Evolutionary conservation across 2,113 vertebrate genomes (phyloP).

Genomic region (Vireo altiloquus): DNA sequence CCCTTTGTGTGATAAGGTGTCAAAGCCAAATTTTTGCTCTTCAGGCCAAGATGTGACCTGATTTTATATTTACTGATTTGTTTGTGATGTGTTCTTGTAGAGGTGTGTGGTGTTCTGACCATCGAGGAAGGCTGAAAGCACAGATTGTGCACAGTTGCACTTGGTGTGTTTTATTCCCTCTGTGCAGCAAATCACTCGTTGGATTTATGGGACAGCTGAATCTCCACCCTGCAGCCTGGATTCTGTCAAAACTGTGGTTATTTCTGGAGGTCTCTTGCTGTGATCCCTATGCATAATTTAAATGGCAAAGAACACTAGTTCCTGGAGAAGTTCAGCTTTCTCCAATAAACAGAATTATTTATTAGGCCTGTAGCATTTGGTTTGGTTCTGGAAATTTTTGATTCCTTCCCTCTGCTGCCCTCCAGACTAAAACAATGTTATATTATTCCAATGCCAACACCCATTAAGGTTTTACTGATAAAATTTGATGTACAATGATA

Average conservation of each 20-base stretch:
- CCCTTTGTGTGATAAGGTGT: not conserved
- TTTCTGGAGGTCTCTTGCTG: not conserved
- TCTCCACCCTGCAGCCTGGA: not conserved
- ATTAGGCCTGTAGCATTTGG: not conserved
- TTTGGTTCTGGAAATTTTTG: not conserved
- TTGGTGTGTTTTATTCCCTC: not conserved
- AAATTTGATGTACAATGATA: not conserved
- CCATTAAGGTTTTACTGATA: not conserved
- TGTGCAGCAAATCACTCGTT: not conserved
- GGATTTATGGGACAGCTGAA: not conserved
- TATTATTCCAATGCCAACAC: not conserved
- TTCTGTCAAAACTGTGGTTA: not conserved
- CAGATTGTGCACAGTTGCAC: not conserved
- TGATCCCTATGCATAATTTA: not conserved
- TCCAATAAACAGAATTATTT: not conserved
- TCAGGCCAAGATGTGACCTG: not conserved
- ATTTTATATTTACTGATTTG: not conserved
- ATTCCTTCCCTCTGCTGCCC: not conserved
- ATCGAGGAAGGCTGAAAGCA: not conserved
- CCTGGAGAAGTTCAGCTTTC: not conserved
- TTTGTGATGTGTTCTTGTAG: not conserved
- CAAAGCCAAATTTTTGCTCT: not conserved
- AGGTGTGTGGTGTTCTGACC: not conserved
- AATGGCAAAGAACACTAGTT: not conserved
- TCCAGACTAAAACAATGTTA: not conserved